Evolutionary conservation across 35 echinoderm and acorn worm genomes (phyloP).

Genomic region (Eucidaris tribuloides): DNA sequence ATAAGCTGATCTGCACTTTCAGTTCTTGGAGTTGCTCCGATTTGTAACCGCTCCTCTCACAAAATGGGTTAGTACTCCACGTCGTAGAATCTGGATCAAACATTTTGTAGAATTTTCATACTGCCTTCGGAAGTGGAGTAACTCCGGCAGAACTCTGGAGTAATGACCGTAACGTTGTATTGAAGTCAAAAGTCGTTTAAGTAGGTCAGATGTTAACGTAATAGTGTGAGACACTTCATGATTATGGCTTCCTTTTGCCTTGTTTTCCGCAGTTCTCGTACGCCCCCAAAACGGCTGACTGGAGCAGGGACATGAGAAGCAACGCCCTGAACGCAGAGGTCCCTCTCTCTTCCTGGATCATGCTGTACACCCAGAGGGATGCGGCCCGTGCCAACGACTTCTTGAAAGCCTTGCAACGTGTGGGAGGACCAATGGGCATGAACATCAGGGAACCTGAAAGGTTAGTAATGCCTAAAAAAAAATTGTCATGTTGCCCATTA

Average conservation of each 20-base stretch:
- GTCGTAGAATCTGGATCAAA: too few species aligned
- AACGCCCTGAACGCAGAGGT: constrained; percentile 19
- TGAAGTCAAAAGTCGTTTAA: too few species aligned
- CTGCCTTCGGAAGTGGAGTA: too few species aligned
- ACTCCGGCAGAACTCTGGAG: too few species aligned
- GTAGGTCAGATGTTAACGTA: too few species aligned
- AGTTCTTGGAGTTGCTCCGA: too few species aligned
- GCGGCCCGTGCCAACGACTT: constrained; percentile 28
- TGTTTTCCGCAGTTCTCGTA: constrained; percentile 38
- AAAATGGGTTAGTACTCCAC: too few species aligned
- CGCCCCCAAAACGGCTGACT: constrained; percentile 58
- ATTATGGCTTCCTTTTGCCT: neutral
- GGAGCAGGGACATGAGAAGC: constrained; percentile 49
- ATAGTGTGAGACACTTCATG: too few species aligned
- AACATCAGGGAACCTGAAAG: constrained; percentile 15
- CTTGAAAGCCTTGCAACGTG: constrained; percentile 35
- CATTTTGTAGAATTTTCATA: too few species aligned
- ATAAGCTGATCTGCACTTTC: too few species aligned
- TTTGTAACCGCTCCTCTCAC: too few species aligned
- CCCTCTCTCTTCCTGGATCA: constrained; percentile 38
- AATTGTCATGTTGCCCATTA: neutral
- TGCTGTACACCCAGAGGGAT: constrained; percentile 53
- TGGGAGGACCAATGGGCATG: constrained; percentile 75
- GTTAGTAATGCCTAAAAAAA: constrained; percentile 17
- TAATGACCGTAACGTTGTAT: too few species aligned